A percentile compares a stretch with the other conserved stretches of the same genome.
Evolutionary conservation across 2,888 invertebrate genomes (phyloP).

Genomic region (Ormyrus nitidulus): DNA sequence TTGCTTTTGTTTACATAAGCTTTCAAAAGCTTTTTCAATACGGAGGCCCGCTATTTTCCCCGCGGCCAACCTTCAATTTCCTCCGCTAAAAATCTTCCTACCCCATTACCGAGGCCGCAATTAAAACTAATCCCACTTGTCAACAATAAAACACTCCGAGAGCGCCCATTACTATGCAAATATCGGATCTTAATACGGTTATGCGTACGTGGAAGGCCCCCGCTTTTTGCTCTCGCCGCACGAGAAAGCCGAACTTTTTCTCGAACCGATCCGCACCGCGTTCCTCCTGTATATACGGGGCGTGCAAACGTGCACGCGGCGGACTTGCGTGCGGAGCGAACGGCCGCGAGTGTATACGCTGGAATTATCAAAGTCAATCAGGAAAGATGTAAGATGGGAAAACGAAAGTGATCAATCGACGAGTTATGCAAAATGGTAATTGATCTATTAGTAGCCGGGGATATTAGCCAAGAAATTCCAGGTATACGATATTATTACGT

Average conservation of each 20-base stretch:
- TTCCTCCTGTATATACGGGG: neutral
- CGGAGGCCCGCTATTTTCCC: too few species aligned
- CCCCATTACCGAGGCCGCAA: too few species aligned
- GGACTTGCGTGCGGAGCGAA: too few species aligned
- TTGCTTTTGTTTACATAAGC: too few species aligned
- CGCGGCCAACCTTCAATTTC: too few species aligned
- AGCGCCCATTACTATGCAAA: too few species aligned
- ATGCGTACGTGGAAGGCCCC: neutral
- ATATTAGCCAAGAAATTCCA: slow-evolving; percentile 40
- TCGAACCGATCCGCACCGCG: neutral
- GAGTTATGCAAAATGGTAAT: slow-evolving; percentile 54
- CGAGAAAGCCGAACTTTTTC: slow-evolving; percentile 5
- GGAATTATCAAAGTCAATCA: slow-evolving; percentile 51
- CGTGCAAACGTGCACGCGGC: slow-evolving; percentile 5
- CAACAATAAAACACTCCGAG: too few species aligned
- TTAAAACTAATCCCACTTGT: too few species aligned
- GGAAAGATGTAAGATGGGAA: slow-evolving; percentile 50
- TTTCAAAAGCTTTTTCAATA: too few species aligned
- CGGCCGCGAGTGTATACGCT: neutral
- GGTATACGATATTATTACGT: slow-evolving; percentile 40
- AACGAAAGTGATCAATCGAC: slow-evolving; percentile 52
- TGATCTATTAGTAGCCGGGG: slow-evolving; percentile 48
- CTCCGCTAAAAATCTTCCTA: too few species aligned
- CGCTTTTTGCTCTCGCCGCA: neutral
- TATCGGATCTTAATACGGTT: too few species aligned